Evolutionary conservation across 30 jellyfish, hydroid and myxozoan species (phyloP).

Genomic region (Aurelia sp.): DNA sequence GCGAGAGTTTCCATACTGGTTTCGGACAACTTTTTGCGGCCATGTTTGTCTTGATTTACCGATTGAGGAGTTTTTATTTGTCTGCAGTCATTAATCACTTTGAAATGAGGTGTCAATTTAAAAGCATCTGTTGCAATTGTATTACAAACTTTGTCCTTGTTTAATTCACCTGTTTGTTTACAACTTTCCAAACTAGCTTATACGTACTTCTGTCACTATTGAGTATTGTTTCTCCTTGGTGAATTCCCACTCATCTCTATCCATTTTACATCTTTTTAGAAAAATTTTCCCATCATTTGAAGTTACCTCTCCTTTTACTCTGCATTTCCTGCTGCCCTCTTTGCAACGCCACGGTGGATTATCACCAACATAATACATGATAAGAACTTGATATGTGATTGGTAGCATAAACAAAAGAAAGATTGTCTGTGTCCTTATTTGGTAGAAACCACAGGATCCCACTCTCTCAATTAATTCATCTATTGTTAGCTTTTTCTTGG

Average conservation of each 20-base stretch:
- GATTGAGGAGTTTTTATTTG: too few relatives aligned
- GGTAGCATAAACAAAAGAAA: slow-evolving; percentile 75
- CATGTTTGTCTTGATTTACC: too few relatives aligned
- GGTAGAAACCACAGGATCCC: slow-evolving; percentile 82
- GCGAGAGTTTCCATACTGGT: too few relatives aligned
- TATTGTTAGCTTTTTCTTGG: slow-evolving; percentile 11
- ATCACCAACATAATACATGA: slow-evolving; percentile 78
- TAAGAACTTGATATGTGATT: slow-evolving; percentile 73
- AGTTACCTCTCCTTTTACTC: slow-evolving; percentile 9
- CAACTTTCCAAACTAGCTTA: too few relatives aligned
- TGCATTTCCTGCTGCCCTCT: slow-evolving; percentile 61
- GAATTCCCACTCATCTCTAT: slow-evolving; percentile 82
- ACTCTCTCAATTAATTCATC: slow-evolving; percentile 73
- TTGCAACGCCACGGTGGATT: slow-evolving; percentile 89
- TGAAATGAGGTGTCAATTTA: too few relatives aligned
- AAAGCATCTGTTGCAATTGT: too few relatives aligned
- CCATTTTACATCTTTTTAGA: slow-evolving; percentile 56
- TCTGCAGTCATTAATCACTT: too few relatives aligned
- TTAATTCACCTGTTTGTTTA: too few relatives aligned
- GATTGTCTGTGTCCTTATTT: slow-evolving; percentile 71
- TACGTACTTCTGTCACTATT: slow-evolving; percentile 79
- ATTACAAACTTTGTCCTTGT: too few relatives aligned
- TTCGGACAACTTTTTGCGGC: too few relatives aligned
- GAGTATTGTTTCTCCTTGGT: slow-evolving; percentile 52
- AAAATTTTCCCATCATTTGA: slow-evolving; percentile 48